Evolutionary conservation across 2,113 vertebrate species (phyloP).

Genomic region (Scolopax mira): DNA sequence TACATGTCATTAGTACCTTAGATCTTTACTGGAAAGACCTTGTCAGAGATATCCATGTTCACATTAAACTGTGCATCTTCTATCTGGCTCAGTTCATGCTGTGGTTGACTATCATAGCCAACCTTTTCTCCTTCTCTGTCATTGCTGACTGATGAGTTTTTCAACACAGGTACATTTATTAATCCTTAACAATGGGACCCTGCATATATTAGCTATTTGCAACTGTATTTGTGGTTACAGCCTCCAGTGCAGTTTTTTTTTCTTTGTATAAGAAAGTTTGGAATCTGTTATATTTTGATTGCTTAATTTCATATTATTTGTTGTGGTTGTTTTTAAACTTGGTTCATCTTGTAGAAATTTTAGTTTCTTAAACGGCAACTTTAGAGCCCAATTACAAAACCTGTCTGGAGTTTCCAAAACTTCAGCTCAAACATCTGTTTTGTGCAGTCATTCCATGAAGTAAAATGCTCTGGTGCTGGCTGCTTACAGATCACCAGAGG

Average conservation of each 20-base stretch:
- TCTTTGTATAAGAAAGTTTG: neutral
- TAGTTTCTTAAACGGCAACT: neutral
- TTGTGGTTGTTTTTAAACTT: neutral
- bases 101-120: neutral
- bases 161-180: neutral
- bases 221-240: neutral
- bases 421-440: neutral
- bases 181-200: neutral
- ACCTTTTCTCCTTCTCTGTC: neutral
- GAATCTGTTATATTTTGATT: neutral
- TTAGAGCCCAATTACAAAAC: neutral
- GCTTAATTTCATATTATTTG: neutral
- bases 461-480: neutral
- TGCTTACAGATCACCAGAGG: neutral
- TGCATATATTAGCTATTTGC: neutral
- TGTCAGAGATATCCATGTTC: neutral
- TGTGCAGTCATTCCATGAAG: neutral
- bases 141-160: neutral
- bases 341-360: neutral
- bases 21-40: neutral
- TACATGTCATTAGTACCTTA: neutral
- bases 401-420: neutral
- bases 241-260: neutral
- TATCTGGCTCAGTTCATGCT: neutral
- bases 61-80: neutral